A percentile compares a stretch with the other conserved stretches of the same genome.
Conservation (phyloP, 1,140 invertebrate genomes). For the Potamilus streckersoni region DNA sequence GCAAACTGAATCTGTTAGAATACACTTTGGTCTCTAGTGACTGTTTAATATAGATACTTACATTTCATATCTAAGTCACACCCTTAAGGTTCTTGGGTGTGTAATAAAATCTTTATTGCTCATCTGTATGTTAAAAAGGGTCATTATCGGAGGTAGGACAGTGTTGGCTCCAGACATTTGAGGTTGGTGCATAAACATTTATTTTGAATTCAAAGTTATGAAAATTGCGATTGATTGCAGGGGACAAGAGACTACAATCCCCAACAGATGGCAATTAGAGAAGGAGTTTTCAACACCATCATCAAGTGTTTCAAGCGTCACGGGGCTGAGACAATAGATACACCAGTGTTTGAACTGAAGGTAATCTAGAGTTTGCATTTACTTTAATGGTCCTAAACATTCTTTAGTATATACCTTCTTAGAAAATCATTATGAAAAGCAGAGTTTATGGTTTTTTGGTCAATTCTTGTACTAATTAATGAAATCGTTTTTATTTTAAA, state of each 20-base stretch:
- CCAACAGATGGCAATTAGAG: constrained; percentile 92
- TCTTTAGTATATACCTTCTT: too few relatives aligned
- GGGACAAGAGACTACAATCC: constrained; percentile 97
- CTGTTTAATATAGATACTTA: neutral
- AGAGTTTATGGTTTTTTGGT: too few relatives aligned
- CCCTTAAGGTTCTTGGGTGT: neutral
- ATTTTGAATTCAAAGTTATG: neutral
- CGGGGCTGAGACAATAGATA: constrained; percentile 99
- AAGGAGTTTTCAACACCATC: constrained; percentile 91
- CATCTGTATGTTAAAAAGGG: neutral
- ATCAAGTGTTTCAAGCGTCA: constrained; percentile 93
- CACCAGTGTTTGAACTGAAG: constrained; percentile 98
- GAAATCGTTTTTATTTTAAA: too few relatives aligned
- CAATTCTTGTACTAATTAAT: too few relatives aligned
- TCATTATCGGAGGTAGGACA: too few relatives aligned
- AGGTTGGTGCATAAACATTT: constrained; percentile 31
- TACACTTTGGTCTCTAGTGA: too few relatives aligned
- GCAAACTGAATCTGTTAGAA: too few relatives aligned
- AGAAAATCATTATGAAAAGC: too few relatives aligned
- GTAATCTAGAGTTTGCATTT: constrained; percentile 68
- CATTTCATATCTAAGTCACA: neutral
- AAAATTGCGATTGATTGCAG: constrained; percentile 65
- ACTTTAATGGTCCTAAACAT: too few relatives aligned
- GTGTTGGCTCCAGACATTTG: neutral
- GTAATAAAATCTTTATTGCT: neutral